Evolutionary conservation across 37 sponge, comb jelly and placozoan species (phyloP), one percentile per base, ranked within the genome.

Genomic region (Corticium candelabrum): DNA sequence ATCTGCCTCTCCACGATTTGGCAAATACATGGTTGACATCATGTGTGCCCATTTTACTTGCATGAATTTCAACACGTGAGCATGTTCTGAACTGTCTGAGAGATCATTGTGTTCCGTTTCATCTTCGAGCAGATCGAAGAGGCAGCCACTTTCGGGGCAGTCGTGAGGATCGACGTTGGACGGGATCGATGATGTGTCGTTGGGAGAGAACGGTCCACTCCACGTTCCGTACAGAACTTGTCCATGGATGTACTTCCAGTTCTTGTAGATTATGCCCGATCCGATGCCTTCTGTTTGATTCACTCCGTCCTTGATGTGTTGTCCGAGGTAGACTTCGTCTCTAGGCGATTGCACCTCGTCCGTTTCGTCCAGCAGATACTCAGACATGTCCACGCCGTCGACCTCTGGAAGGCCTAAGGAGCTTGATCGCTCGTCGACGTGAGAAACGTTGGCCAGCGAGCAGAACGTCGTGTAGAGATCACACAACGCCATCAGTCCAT

Each of bases 391-490:
- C 73, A 70, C 31, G 31, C 73, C 36, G 36, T 70, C 73, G 29
- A 70, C 36, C 5, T 7, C 35, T 34, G 77, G 69, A 41, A 78
- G 67, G 2, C 27, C 50, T 1, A 75, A 76, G 37, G 39, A 33
- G 32, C 62, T 76, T 15, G 83, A 76, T 76, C 32, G 2, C 29
- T 30, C 77, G 70, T 82, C 83, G 30, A 67, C 41, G 2, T 35
- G 76, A 41, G 75, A 67, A 4, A 82, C 81, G 0, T 74, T 77
- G 2, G 81, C 86, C 34, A 85, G 56, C 5, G 41, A 67, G 57
- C 81, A 80, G 34, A 85, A 76, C 29, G 86, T 85, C 1, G 77
- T 77, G 43, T 81, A 85, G 81, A 81, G 80, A 68, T 85, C 86
- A 37, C 75, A 34, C 1, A 81, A 1, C 34, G 82, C 80, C 15